Evolutionary conservation across 2,888 invertebrate genomes (phyloP), one percentile per base, ranked within the genome.

Genomic region (Hypena proboscidalis): DNA sequence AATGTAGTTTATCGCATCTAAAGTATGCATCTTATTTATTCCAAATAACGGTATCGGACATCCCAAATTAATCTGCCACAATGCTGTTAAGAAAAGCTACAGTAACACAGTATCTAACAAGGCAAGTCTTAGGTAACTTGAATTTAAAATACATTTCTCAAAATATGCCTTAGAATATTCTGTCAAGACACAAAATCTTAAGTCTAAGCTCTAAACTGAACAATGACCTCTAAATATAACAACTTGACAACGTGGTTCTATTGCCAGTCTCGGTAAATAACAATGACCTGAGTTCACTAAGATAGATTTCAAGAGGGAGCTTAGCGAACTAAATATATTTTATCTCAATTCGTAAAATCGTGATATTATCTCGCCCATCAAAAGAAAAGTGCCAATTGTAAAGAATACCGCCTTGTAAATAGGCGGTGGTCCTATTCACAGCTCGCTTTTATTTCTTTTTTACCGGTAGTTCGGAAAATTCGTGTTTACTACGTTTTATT

Each of bases 401-500:
- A 49, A 43, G 26, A 42, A 40, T 15, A 27, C 22, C n/a, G n/a
- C 46, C 23, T 29, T 15, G 45, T 29, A 20, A 34, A 30, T 25
- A 43, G 38, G 45, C 43, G 59, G 15, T 41, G 44, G 21, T 43
- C 43, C 43, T 64, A 50, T 63, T 44, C 47, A 36, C 31, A 20
- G 39, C 40, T 38, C 47, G 40, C 47, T 55, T 47, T 60, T 60
- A 60, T 60, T 55, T 42, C 39, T 40, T 38, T 35, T 47, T 48
- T 35, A 54, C 56, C 26, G 38, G 25, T 58, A 58, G 54, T 63
- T 44, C 13, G 47, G 53, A 31, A 39, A 47, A 63, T 34, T 44
- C 40, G 59, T 58, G 54, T 63, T 47, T 52, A 63, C 43, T 62
- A 36, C 47, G 25, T 58, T 63, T 53, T 58, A 48, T 47, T 63